These are phyloP conservation scores for Trachops cirrhosus DNA, from an alignment of 2,797 vertebrate genomes.

Conservation along the genomic window DNA sequence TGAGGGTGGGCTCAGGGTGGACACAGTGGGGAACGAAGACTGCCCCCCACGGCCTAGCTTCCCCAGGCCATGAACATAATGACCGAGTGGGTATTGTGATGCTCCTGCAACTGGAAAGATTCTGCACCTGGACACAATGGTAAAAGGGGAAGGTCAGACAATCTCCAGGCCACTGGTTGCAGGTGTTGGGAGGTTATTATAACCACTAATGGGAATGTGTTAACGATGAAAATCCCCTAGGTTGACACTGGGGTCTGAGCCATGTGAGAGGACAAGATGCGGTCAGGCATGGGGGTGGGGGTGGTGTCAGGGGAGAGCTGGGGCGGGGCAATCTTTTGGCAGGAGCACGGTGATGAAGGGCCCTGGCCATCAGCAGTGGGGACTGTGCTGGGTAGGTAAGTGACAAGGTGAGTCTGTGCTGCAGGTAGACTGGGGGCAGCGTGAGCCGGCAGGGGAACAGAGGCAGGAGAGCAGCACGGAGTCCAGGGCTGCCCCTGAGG, in stretches of 20 bases:
- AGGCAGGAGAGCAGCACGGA: background rate
- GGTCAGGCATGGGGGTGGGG: too few relatives aligned
- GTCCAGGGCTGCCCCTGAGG: background rate
- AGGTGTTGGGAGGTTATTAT: background rate
- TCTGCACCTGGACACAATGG: background rate
- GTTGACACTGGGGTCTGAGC: background rate
- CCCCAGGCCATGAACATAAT: background rate
- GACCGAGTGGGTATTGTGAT: too few relatives aligned
- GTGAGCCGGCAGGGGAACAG: background rate
- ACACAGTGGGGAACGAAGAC: background rate
- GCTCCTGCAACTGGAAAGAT: background rate
- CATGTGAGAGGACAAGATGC: background rate
- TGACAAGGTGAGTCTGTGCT: accelerated
- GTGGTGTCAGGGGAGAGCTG: background rate
- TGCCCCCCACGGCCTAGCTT: background rate
- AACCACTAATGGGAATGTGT: background rate
- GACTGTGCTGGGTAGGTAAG: background rate
- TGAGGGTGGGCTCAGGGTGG: background rate
- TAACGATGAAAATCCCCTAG: background rate
- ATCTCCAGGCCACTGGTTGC: background rate
- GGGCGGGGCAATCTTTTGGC: background rate
- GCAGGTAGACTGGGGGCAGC: background rate
- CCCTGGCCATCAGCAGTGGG: background rate
- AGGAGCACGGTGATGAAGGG: background rate
- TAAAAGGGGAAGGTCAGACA: background rate